Evolutionary conservation across 1,140 invertebrate genomes (phyloP), one percentile per base, ranked within the genome.

Genomic region (Vanessa tameamea): DNA sequence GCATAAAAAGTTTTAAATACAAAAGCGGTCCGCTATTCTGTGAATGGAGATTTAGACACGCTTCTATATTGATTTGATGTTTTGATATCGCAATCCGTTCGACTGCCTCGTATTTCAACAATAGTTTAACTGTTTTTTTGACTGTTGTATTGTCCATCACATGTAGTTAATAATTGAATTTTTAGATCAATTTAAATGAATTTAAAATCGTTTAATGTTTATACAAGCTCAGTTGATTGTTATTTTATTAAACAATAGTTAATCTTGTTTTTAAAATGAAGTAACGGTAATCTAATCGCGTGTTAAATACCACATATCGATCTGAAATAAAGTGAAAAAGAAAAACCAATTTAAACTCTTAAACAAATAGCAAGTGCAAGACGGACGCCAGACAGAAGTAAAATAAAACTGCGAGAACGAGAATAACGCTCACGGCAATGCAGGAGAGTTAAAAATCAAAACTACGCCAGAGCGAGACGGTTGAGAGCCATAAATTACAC

Each of bases 361-460:
- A 87, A 90, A 85, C 84, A 92, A 90, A 92, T 84, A 87, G 79
- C 82, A 87, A 83, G 78, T 81, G 78, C 78, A 81, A 90, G 88
- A 90, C 83, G 81, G 78, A 81, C 76, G 80, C 82, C 88, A 91
- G 89, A 92, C 89, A 86, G 80, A 88, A 90, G 84, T 87, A 92
- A 90, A 90, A 91, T 85, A 91, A 91, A 90, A 89, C 82, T 82
- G 70, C 68, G 66, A 80, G 77, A 79, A 79, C 77, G 75, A 82
- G 81, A 87, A 87, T 82, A 90, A 86, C 82, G 76, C 82, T 77
- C 77, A 80, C 67, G 79, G 78, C 77, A 76, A 69, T 75, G 80
- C 79, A 72, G 74, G 75, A 75, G 78, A 81, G 78, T 78, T 83
- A 69, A 75, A 89, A 88, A 89, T 89, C 87, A 85, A 85, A 88